Evolutionary conservation across 2,888 invertebrate species (phyloP).

Genomic region (Stictocephala bisonia): DNA sequence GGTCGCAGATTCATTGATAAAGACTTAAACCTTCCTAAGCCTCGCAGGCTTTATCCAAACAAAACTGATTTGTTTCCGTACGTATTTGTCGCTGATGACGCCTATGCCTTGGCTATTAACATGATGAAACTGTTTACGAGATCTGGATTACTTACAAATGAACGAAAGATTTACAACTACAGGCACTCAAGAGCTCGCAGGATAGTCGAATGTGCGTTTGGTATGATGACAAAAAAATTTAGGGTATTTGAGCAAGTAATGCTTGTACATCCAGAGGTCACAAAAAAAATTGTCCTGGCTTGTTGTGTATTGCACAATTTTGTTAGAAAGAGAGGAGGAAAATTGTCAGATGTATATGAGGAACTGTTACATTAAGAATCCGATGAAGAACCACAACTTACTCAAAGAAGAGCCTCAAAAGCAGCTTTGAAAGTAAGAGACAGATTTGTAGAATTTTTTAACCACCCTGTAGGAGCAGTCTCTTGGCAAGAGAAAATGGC

Average conservation of each 20-base stretch:
- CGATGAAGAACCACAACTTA: constrained; percentile 37
- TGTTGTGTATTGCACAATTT: constrained; percentile 44
- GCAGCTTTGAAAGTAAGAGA: constrained; percentile 31
- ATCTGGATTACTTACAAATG: neutral
- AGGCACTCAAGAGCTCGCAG: constrained; percentile 16
- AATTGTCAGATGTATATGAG: constrained; percentile 37
- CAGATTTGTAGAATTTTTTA: constrained; percentile 13
- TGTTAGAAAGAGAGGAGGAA: constrained; percentile 46
- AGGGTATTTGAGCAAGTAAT: constrained; percentile 10
- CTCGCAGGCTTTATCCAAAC: constrained; percentile 22
- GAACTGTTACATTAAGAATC: constrained; percentile 32
- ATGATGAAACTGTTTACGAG: constrained; percentile 21
- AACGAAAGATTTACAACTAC: constrained; percentile 15
- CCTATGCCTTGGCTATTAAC: neutral
- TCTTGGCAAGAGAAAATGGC: constrained; percentile 35
- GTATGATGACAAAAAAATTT: constrained; percentile 28
- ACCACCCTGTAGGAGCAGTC: constrained; percentile 5
- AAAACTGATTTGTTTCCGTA: constrained; percentile 21
- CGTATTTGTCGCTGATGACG: constrained; percentile 37
- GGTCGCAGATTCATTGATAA: constrained; percentile 36
- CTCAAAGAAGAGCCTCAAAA: constrained; percentile 37
- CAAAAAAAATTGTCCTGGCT: constrained; percentile 38
- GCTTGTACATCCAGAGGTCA: constrained; percentile 32
- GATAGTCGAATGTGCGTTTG: constrained; percentile 27
- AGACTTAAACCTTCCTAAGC: constrained; percentile 34